Base-by-base conservation (phyloP, 2,797 vertebrate genomes). In the Morus bassanus region DNA sequence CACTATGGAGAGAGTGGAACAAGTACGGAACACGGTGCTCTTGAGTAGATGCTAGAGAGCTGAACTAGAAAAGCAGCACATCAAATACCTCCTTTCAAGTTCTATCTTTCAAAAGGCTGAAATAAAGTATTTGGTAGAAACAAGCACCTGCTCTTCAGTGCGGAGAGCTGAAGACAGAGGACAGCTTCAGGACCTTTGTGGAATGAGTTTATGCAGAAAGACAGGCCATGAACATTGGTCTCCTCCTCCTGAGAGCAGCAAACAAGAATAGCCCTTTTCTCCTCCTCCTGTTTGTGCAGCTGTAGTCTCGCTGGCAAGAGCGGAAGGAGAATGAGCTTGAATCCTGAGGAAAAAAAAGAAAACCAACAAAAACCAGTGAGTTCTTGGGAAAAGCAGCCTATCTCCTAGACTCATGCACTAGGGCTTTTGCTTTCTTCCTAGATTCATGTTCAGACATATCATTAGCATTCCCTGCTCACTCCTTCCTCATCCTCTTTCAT, bases 221-320 rank as follows among this genome's bases (percentile, higher is more conserved):
- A 88, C 95, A 84, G 84, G 93, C 92, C 91, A 69, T 48, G 84
- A 75, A 80, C 92, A 45, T 7, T 93, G 92, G 86, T 93, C 86
- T 89, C 81, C 94, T 96, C 92, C 92, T 96, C 88, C 86, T 84
- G 95, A 81, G 94, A 94, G 33, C 72, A 80, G 89, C 35, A 8
- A 91, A 77, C 61, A 94, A 96, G 93, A 96, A 96, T 92, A 65
- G 92, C 65, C 65, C 91, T 96, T 96, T 97, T 95, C 96, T 97
- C 92, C 93, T 88, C 78, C 72, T 89, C 95, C 93, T 97, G 93
- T 96, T 91, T 96, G 94, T 89, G 92, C 95, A 97, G 94, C 96
- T 97, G 96, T 50, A 96, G 91, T 63, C 84, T 95, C 64, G 86
- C 91, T 96, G 96, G 96, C 94, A 95, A 89, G 88, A 94, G 83